These are phyloP conservation scores for Strigamia maritima DNA, from an alignment of 2,888 invertebrate species.

Conservation along the genomic window DNA sequence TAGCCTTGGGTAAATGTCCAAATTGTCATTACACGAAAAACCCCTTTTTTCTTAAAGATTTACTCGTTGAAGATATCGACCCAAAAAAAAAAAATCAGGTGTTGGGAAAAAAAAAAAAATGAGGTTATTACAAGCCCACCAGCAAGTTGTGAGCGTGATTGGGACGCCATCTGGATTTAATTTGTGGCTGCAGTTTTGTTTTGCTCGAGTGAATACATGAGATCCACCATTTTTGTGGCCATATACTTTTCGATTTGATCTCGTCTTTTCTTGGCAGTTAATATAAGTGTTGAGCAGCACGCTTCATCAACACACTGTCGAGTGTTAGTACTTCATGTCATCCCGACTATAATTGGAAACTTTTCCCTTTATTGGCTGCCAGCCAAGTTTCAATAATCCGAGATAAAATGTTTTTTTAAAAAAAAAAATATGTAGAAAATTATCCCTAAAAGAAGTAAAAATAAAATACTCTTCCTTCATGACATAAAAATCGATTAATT, in stretches of 20 bases:
- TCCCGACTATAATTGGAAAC: slow-evolving; percentile 34
- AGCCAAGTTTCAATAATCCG: slow-evolving; percentile 27
- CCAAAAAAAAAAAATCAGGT: background rate
- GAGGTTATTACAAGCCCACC: slow-evolving; percentile 13
- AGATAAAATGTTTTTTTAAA: background rate
- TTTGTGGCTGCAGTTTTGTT: slow-evolving; percentile 29
- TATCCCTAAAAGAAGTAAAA: background rate
- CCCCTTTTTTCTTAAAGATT: background rate
- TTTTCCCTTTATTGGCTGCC: slow-evolving; percentile 13
- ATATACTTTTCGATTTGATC: slow-evolving; percentile 26
- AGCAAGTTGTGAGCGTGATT: slow-evolving; percentile 19
- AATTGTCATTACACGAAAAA: slow-evolving; percentile 5
- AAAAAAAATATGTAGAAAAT: background rate
- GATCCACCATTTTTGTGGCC: slow-evolving; percentile 22
- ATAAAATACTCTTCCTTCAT: background rate
- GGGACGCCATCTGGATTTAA: slow-evolving; percentile 25
- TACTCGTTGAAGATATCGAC: background rate
- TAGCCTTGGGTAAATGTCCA: background rate
- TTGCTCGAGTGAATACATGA: slow-evolving; percentile 27
- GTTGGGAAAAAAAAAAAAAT: background rate
- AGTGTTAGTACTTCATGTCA: slow-evolving; percentile 25
- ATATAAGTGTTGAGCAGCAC: slow-evolving; percentile 30
- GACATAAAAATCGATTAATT: background rate
- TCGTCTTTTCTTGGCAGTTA: slow-evolving; percentile 32
- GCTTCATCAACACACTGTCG: slow-evolving; percentile 32